Conservation (phyloP, 2,113 vertebrate species). For the Microtus pennsylvanicus region DNA sequence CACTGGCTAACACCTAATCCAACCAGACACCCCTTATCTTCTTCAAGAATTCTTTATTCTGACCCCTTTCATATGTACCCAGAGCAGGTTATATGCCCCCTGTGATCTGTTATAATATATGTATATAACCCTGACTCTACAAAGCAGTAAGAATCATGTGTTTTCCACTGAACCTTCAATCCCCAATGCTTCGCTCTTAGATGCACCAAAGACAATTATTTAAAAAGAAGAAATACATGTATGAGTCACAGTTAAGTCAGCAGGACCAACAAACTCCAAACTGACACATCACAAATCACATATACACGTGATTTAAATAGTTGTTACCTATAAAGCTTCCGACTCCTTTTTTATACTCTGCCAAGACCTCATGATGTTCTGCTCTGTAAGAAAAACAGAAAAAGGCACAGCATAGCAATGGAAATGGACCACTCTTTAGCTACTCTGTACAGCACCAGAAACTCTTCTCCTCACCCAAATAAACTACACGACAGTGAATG, state of each 20-base stretch:
- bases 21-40: neutral
- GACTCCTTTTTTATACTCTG: slow-evolving; percentile 94
- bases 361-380: slow-evolving; percentile 95
- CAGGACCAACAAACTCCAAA: slow-evolving; percentile 53
- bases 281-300: neutral
- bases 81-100: neutral
- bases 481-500: neutral
- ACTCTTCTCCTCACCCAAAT: neutral
- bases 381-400: slow-evolving; percentile 87
- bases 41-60: slow-evolving; percentile 35
- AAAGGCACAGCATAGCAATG: slow-evolving; percentile 25
- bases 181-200: neutral
- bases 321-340: slow-evolving; percentile 95
- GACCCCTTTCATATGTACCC: neutral
- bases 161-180: slow-evolving; percentile 20
- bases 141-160: neutral
- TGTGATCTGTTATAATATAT: neutral
- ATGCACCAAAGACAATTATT: slow-evolving; percentile 17
- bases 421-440: slow-evolving; percentile 10
- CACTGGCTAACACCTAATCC: neutral
- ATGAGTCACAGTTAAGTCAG: neutral
- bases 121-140: neutral
- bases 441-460: neutral
- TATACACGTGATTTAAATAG: slow-evolving; percentile 7
- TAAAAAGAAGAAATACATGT: neutral